A percentile compares a stretch with the other conserved stretches of the same genome.
Conservation (phyloP, 2,888 invertebrate species). For the Anaspis maculata region DNA sequence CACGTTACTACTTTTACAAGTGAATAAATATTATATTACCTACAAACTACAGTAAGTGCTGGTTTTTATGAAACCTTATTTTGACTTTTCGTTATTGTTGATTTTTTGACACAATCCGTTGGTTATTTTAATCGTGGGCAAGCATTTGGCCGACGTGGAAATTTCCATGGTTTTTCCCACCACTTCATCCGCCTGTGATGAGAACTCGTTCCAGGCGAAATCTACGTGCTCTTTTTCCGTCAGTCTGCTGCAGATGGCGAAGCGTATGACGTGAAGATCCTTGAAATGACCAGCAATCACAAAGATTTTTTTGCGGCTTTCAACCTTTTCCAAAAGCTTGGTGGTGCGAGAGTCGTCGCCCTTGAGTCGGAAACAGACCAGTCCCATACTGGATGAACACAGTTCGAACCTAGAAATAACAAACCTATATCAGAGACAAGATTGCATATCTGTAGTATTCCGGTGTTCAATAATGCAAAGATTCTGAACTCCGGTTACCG, state of each 20-base stretch:
- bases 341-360: constrained; percentile 64
- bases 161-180: constrained; percentile 7
- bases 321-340: constrained; percentile 61
- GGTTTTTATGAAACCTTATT: no score
- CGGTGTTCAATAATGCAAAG: no score
- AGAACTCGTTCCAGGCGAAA: constrained; percentile 53
- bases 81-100: constrained; percentile 23
- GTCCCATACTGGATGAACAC: constrained; percentile 44
- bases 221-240: constrained; percentile 64
- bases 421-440: no score
- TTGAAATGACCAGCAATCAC: constrained; percentile 69
- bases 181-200: constrained; percentile 22
- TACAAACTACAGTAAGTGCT: no score
- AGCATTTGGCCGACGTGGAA: no score
- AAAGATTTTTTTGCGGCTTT: constrained; percentile 69
- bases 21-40: no score
- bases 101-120: constrained; percentile 20
- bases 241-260: constrained; percentile 71
- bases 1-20: no score
- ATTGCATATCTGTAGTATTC: no score
- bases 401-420: constrained; percentile 73
- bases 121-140: constrained; percentile 6
- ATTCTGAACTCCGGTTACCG: no score
- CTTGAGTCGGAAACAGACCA: constrained; percentile 86
- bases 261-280: constrained; percentile 64